A percentile compares a stretch with the other conserved stretches of the same genome.
phyloP scores from a whole-genome alignment of 2,113 vertebrate species.

The Vulpes ferrilata region DNA sequence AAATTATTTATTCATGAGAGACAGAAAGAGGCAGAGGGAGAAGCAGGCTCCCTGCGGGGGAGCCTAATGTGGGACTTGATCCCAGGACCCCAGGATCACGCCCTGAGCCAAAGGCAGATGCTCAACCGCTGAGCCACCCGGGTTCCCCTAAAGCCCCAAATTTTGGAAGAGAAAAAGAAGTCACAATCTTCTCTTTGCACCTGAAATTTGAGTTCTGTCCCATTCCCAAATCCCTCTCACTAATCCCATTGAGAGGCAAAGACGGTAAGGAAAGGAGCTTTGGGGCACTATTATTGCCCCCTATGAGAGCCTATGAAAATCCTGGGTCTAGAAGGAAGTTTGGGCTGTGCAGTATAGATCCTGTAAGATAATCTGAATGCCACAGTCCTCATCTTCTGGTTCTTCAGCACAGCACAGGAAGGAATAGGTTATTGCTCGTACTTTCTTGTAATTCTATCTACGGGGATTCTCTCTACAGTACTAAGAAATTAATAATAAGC shows the following conservation, averaged over 20 bases:
- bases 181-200: neutral
- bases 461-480: neutral
- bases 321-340: neutral
- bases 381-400: slow-evolving; percentile 5
- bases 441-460: neutral
- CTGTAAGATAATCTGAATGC: neutral
- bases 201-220: neutral
- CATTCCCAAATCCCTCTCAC: neutral
- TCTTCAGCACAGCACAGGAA: neutral
- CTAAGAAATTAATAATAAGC: neutral
- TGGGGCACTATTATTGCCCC: neutral
- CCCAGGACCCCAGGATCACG: no score
- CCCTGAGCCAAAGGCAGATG: no score
- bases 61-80: no score
- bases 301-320: slow-evolving; percentile 18
- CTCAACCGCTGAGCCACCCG: no score
- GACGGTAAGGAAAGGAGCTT: neutral
- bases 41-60: no score
- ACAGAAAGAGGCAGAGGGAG: no score
- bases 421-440: neutral
- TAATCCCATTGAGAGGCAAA: neutral
- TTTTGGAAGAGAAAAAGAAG: neutral
- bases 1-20: no score
- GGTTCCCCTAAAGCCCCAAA: neutral
- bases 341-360: neutral